These are phyloP conservation scores for Ferrisia virgata DNA, from an alignment of 2,888 invertebrate genomes.

Conservation along the genomic window DNA sequence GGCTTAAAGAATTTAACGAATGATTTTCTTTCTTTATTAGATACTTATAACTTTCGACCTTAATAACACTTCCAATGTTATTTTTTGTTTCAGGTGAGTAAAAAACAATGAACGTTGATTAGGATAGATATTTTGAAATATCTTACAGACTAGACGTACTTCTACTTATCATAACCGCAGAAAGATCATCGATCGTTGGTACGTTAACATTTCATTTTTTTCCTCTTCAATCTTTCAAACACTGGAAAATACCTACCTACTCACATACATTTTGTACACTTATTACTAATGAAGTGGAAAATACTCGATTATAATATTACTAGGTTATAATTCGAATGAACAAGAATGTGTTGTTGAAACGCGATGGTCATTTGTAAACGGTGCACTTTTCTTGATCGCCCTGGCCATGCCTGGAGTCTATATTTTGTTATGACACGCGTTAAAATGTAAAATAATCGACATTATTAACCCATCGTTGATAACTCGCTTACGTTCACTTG, in stretches of 20 bases:
- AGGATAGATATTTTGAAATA: background rate
- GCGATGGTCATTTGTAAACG: background rate
- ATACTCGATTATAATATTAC: background rate
- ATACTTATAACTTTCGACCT: too few relatives aligned
- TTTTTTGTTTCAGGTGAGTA: conserved; percentile 9
- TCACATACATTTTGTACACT: background rate
- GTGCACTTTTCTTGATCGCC: background rate
- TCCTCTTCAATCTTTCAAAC: background rate
- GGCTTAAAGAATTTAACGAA: too few relatives aligned
- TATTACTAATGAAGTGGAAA: conserved; percentile 17
- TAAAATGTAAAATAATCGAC: conserved; percentile 10
- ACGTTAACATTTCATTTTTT: background rate
- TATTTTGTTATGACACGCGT: conserved; percentile 25
- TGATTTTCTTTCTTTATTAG: too few relatives aligned
- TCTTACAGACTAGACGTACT: background rate
- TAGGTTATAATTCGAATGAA: background rate
- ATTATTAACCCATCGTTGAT: conserved; percentile 9
- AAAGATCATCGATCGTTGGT: background rate
- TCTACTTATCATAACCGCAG: background rate
- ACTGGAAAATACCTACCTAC: background rate
- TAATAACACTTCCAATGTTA: background rate
- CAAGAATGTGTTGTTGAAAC: background rate
- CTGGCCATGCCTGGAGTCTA: background rate
- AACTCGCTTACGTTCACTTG: background rate
- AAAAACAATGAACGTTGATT: background rate